Evolutionary conservation across 1,140 invertebrate species (phyloP), one percentile per base, ranked within the genome.

Genomic region (Tetramorium simillimum): DNA sequence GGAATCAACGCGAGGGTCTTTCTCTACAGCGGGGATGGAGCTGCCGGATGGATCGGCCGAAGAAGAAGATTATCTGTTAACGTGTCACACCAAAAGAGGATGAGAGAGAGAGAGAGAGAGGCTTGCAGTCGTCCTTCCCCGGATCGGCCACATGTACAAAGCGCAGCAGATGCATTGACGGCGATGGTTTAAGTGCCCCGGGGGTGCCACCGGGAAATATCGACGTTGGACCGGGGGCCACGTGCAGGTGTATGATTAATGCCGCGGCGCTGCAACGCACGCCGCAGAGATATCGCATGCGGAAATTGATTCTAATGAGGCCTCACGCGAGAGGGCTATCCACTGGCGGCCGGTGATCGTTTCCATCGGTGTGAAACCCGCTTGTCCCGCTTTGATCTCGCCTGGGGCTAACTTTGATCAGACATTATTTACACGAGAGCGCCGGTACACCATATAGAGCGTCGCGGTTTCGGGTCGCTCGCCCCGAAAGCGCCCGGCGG

Each of bases 1-100:
- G 87, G 88, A 92, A 92, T 93, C 91, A 91, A 65, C 60, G 82
- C 21, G 53, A 72, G 69, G 60, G 7, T 87, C 4, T 33, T 51
- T 43, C 65, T 33, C 69, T 18, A 33, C 51, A 53, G 63, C 3
- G 18, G 18, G 43, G 53, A 51, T 37, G 58, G 49, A 82, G 24
- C 40, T 46, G 10, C 9, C 21, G 65, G 12, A 70, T 16, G 49
- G n/a, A 16, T 72, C 28, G 40, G 21, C 49, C 33, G 62, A 67
- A 51, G 62, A 80, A 80, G 76, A 51, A 67, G 62, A 80, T 80
- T 67, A 80, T 67, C 28, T 18, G 62, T 67, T 51, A 67, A 43
- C 24, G 5, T 21, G 43, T 16, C 62, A 24, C 62, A 24, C 16
- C 12, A 21, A 40, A 28, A 16, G 65, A 40, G 62, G 3, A 6